Conservation (phyloP, 2,888 invertebrate species). For the Cosmia trapezina region DNA sequence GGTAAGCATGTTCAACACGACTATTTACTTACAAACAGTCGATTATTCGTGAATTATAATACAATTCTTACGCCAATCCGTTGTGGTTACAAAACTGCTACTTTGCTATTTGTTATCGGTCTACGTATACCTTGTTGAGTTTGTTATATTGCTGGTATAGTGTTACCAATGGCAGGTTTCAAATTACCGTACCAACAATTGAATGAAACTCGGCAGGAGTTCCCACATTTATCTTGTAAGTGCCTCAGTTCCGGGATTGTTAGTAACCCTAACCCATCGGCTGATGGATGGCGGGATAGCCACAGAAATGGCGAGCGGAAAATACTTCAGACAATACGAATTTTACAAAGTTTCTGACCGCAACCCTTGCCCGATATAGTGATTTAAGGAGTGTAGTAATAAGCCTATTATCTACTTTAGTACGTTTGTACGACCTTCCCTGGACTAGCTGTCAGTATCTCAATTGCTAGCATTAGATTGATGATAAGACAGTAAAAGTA, state of each 20-base stretch:
- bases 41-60: constrained; percentile 62
- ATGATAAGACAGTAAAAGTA: not conserved
- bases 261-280: constrained; percentile 41
- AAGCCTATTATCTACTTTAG: not conserved
- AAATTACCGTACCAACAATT: constrained; percentile 49
- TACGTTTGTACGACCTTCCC: not conserved
- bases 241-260: constrained; percentile 42
- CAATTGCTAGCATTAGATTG: not conserved
- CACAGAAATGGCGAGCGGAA: constrained; percentile 8
- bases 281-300: constrained; percentile 33
- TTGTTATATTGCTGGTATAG: constrained; percentile 43
- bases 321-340: constrained; percentile 3
- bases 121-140: constrained; percentile 45
- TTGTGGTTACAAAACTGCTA: constrained; percentile 60
- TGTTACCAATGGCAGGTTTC: constrained; percentile 40
- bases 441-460: not conserved
- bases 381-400: not conserved
- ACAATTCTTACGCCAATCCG: constrained; percentile 54
- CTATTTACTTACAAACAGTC: constrained; percentile 59
- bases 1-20: constrained; percentile 53
- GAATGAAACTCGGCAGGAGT: constrained; percentile 41
- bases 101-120: constrained; percentile 62
- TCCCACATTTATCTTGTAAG: constrained; percentile 47
- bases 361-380: not conserved
- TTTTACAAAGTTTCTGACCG: not conserved